Conservation (phyloP, 2,888 invertebrate species). For the Microplitis deprimator region DNA sequence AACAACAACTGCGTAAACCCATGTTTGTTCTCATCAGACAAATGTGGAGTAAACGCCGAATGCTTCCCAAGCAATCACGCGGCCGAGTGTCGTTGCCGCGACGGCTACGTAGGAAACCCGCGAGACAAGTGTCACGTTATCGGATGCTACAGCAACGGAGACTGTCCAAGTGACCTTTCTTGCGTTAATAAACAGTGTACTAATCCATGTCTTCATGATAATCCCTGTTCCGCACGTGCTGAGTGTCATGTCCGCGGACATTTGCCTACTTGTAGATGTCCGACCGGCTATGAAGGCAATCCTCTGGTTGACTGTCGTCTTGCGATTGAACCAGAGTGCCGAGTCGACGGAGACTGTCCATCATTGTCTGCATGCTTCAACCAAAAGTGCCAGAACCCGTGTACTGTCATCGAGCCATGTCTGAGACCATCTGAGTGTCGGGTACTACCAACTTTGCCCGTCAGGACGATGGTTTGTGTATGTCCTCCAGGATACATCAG, state of each 20-base stretch:
- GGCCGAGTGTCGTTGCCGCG: conserved; percentile 85
- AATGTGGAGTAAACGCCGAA: conserved; percentile 87
- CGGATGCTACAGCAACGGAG: conserved; percentile 88
- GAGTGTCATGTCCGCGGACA: conserved; percentile 88
- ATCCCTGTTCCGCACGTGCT: conserved; percentile 83
- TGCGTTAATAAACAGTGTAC: conserved; percentile 90
- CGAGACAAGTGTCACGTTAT: conserved; percentile 82
- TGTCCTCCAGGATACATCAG: conserved; percentile 92
- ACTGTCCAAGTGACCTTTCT: conserved; percentile 88
- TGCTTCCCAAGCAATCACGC: conserved; percentile 82
- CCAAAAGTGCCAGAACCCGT: conserved; percentile 87
- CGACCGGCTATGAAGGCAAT: conserved; percentile 82
- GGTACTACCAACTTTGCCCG: conserved; percentile 85
- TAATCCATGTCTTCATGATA: conserved; percentile 85
- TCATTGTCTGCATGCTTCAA: conserved; percentile 85
- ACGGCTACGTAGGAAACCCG: conserved; percentile 85
- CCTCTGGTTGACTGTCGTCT: conserved; percentile 86
- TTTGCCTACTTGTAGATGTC: conserved; percentile 88
- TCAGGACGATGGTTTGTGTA: conserved; percentile 90
- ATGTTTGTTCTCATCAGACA: conserved; percentile 81
- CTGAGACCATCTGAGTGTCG: conserved; percentile 84
- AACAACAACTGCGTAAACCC: conserved; percentile 90
- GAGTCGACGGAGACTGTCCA: conserved; percentile 87
- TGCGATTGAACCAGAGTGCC: conserved; percentile 83
- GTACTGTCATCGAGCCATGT: conserved; percentile 84